Evolutionary conservation across 2,113 vertebrate species (phyloP).

Genomic region (Sitta europaea): DNA sequence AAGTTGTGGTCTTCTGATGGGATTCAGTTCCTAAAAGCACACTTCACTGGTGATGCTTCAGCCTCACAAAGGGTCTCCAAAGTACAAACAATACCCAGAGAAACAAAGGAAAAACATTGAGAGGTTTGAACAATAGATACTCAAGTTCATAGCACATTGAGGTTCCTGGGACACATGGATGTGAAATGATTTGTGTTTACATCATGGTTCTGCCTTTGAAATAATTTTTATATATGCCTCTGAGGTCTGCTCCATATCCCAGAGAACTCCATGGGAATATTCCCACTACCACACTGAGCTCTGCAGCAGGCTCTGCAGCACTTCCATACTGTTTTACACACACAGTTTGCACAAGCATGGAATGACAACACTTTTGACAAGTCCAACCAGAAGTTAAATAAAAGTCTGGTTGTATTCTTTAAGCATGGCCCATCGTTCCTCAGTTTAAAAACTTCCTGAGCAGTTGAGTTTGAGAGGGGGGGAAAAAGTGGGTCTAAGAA

Average conservation of each 20-base stretch:
- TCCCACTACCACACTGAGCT: background rate
- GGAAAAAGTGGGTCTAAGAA: slow-evolving; percentile 25
- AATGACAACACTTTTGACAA: background rate
- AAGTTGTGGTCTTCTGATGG: background rate
- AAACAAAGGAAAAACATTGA: background rate
- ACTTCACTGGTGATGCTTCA: background rate
- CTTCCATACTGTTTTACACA: background rate
- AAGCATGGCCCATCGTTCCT: background rate
- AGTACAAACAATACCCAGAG: background rate
- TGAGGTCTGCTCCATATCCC: background rate
- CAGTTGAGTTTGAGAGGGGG: background rate
- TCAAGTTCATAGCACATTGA: background rate
- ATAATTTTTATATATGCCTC: background rate
- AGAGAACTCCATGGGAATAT: background rate
- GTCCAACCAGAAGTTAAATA: background rate
- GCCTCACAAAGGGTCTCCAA: background rate
- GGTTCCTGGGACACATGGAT: background rate
- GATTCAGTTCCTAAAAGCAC: background rate
- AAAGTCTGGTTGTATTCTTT: background rate
- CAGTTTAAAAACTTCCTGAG: background rate
- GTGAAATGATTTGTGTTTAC: background rate
- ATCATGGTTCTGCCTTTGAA: background rate
- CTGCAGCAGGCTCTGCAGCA: background rate
- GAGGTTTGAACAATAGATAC: slow-evolving; percentile 20
- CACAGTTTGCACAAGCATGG: background rate